phyloP scores from a whole-genome alignment of 2,888 invertebrate genomes.

The Epirrhoe tristata region DNA sequence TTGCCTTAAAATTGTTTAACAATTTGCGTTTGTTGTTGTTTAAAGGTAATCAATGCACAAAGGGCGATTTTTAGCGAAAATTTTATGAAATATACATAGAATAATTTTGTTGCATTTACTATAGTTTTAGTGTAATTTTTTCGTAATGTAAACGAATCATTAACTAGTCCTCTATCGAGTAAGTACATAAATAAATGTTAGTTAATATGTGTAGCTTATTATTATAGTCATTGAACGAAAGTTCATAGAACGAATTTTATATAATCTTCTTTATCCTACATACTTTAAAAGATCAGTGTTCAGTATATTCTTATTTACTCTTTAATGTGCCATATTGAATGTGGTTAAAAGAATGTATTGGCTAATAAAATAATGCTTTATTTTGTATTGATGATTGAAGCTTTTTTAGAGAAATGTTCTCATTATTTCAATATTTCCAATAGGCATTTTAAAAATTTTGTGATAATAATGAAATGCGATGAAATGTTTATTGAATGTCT shows the following conservation, averaged over 20 bases:
- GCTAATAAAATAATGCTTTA: conserved; percentile 20
- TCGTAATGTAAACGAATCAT: conserved; percentile 45
- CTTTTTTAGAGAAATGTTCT: conserved; percentile 39
- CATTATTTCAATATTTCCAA: conserved; percentile 17
- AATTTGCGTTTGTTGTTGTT: conserved; percentile 63
- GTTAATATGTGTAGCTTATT: conserved; percentile 43
- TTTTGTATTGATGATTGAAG: not conserved
- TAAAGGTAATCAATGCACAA: conserved; percentile 22
- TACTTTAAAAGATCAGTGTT: conserved; percentile 40
- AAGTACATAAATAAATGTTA: conserved; percentile 51
- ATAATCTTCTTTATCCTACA: conserved; percentile 23
- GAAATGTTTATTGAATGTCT: conserved; percentile 17
- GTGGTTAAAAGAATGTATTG: conserved; percentile 46
- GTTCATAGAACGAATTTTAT: conserved; percentile 51
- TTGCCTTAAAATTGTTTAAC: conserved; percentile 64
- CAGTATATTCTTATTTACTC: conserved; percentile 37
- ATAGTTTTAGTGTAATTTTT: conserved; percentile 49
- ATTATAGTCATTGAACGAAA: conserved; percentile 44
- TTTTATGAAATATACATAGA: conserved; percentile 45
- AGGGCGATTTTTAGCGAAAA: conserved; percentile 4
- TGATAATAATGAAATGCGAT: conserved; percentile 19
- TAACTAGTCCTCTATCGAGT: conserved; percentile 58
- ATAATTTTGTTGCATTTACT: conserved; percentile 69
- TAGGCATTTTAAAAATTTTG: conserved; percentile 16
- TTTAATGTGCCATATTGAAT: conserved; percentile 57